Conservation (phyloP, 2,888 invertebrate genomes). For the Scaptomyza cyrtandrae region DNA sequence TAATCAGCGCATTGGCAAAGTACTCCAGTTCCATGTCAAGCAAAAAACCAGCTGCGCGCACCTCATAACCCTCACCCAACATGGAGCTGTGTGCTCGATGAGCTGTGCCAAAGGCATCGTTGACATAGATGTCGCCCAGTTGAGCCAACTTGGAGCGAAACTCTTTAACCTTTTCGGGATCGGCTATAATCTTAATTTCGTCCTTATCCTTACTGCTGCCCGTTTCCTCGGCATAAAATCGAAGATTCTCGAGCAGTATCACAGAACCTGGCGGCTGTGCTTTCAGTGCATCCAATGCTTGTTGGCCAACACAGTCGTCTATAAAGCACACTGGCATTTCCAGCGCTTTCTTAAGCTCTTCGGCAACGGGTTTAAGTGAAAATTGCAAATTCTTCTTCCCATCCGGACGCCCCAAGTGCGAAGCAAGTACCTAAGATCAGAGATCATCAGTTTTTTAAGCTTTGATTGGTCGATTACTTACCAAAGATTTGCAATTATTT, state of each 20-base stretch:
- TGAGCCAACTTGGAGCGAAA: constrained; percentile 95
- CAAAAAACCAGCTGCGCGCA: constrained; percentile 96
- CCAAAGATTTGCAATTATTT: constrained; percentile 95
- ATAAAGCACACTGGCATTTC: constrained; percentile 90
- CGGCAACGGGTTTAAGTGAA: constrained; percentile 95
- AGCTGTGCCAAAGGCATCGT: constrained; percentile 99
- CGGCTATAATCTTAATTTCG: constrained; percentile 96
- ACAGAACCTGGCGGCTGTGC: constrained; percentile 94
- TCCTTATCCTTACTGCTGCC: constrained; percentile 96
- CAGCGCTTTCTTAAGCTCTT: constrained; percentile 93
- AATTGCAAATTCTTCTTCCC: constrained; percentile 94
- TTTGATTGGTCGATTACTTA: constrained; percentile 13
- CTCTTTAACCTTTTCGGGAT: constrained; percentile 89
- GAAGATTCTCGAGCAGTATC: constrained; percentile 96
- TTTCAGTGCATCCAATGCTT: constrained; percentile 94
- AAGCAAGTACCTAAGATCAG: constrained; percentile 90
- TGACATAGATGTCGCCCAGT: constrained; percentile 98
- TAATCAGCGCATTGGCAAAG: constrained; percentile 98
- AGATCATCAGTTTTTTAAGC: background rate
- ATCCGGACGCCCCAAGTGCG: constrained; percentile 98
- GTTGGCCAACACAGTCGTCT: constrained; percentile 95
- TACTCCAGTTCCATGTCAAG: constrained; percentile 98
- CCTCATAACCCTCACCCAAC: constrained; percentile 97
- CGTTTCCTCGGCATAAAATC: constrained; percentile 99
- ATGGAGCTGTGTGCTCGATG: constrained; percentile 95